Evolutionary conservation across 2,113 vertebrate genomes (phyloP).

Genomic region (Sturnus vulgaris): DNA sequence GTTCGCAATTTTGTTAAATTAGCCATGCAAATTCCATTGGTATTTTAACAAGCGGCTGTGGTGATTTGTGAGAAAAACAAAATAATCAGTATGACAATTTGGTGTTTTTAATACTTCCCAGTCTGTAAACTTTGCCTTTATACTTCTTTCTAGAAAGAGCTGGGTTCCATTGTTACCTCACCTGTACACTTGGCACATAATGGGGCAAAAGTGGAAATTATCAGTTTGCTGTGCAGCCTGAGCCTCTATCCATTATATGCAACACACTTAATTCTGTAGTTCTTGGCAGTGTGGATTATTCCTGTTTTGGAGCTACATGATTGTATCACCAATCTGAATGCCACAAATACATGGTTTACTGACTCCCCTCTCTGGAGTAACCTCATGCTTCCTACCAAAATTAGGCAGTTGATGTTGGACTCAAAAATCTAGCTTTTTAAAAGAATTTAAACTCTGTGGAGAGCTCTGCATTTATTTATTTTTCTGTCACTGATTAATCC

Average conservation of each 20-base stretch:
- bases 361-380: constrained; percentile 34
- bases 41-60: neutral
- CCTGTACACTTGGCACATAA: neutral
- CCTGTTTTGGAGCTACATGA: constrained; percentile 9
- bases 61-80: neutral
- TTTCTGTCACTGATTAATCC: constrained; percentile 4
- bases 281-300: constrained; percentile 21
- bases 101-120: neutral
- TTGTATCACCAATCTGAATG: constrained; percentile 10
- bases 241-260: neutral
- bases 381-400: constrained; percentile 66
- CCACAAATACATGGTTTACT: constrained; percentile 48
- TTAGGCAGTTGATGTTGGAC: constrained; percentile 40
- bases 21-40: neutral
- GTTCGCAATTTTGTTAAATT: neutral
- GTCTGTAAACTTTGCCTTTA: neutral
- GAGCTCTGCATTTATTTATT: neutral
- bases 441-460: neutral
- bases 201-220: neutral
- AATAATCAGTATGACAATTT: neutral
- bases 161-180: neutral
- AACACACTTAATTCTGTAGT: constrained; percentile 1
- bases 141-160: neutral
- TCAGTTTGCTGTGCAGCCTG: neutral
- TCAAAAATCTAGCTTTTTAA: neutral